Conservation (phyloP, 2,888 invertebrate species). For the Drepana falcataria region DNA sequence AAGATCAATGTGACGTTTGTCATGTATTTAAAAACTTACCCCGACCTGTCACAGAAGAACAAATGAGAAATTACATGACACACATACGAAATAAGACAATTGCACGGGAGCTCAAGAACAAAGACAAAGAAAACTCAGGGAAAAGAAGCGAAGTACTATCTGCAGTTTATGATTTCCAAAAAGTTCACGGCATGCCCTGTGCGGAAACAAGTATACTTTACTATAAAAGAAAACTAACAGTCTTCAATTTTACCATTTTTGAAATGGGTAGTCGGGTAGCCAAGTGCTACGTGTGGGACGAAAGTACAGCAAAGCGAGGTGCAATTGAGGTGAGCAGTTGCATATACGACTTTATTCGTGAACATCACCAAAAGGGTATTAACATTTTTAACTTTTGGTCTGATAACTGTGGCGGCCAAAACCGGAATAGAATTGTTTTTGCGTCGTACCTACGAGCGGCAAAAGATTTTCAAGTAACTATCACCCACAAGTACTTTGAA, state of each 20-base stretch:
- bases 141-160: too few relatives aligned
- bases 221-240: neutral
- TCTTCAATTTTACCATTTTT: neutral
- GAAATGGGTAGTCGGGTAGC: neutral
- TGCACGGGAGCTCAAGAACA: too few relatives aligned
- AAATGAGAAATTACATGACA: neutral
- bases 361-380: neutral
- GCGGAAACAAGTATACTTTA: neutral
- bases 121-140: too few relatives aligned
- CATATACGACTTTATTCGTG: neutral
- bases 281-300: neutral
- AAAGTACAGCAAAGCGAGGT: neutral
- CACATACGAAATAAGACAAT: too few relatives aligned
- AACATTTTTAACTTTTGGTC: neutral
- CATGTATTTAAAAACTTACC: neutral
- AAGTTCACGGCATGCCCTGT: neutral
- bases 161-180: neutral
- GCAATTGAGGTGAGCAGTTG: neutral
- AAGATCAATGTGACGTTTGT: conserved; percentile 1
- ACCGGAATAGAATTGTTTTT: too few relatives aligned
- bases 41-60: neutral
- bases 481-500: neutral
- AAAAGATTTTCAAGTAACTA: neutral
- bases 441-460: too few relatives aligned
- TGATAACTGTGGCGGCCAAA: neutral